phyloP scores from a whole-genome alignment of 2,888 invertebrate species.

The Ectemnius lituratus region DNA sequence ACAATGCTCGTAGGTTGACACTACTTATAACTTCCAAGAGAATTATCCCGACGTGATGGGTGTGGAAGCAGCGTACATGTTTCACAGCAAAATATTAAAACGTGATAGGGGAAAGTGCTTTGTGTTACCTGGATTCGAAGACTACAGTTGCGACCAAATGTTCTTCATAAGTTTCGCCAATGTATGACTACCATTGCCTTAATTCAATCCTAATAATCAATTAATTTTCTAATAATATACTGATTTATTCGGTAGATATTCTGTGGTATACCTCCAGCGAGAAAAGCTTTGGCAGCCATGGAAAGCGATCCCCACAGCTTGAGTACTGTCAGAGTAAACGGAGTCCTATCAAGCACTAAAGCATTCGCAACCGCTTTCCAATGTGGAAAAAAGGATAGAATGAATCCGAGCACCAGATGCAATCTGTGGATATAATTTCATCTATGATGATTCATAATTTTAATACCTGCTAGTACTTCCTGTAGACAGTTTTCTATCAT shows the following conservation, averaged over 20 bases:
- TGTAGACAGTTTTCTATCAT: too few species aligned
- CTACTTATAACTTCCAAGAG: neutral
- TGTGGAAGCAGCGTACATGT: neutral
- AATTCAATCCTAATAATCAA: neutral
- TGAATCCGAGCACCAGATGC: neutral
- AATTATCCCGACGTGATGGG: conserved; percentile 9
- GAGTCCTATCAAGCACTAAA: neutral
- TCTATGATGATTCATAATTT: too few species aligned
- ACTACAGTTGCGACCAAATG: conserved; percentile 3
- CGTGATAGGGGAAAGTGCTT: neutral
- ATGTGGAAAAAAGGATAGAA: neutral
- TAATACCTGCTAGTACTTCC: too few species aligned
- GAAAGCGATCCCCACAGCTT: neutral
- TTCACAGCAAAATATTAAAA: neutral
- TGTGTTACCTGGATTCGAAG: neutral
- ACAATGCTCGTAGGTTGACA: neutral
- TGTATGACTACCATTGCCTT: neutral
- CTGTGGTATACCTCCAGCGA: neutral
- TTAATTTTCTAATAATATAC: neutral
- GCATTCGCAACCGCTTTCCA: conserved; percentile 1
- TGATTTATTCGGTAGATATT: neutral
- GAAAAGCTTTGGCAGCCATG: neutral
- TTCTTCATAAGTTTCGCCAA: conserved; percentile 14
- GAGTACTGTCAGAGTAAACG: neutral
- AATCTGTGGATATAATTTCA: conserved; percentile 1